Conservation (phyloP, 2,797 vertebrate species). For the Enteromius anoplus region DNA sequence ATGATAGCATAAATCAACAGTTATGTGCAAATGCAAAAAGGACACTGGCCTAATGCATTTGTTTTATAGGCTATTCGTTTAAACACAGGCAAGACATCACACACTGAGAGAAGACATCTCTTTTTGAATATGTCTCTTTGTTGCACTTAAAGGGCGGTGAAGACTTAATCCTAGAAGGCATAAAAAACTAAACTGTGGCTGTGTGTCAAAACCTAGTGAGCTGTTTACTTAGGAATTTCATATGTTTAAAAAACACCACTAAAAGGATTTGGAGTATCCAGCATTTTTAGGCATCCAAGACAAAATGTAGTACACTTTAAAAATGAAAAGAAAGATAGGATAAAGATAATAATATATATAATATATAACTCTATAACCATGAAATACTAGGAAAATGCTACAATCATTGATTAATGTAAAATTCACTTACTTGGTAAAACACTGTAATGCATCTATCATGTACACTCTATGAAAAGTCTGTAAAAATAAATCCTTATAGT, state of each 20-base stretch:
- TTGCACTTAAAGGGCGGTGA: neutral
- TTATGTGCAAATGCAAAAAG: neutral
- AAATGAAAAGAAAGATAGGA: neutral
- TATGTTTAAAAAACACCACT: neutral
- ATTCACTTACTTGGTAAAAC: neutral
- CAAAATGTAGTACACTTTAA: neutral
- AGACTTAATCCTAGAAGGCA: neutral
- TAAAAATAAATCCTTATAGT: neutral
- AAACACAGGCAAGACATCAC: conserved; percentile 2
- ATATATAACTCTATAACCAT: neutral
- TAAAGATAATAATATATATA: neutral
- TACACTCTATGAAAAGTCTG: neutral
- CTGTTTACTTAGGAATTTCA: neutral
- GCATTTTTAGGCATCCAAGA: neutral
- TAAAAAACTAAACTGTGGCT: neutral
- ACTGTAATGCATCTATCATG: neutral
- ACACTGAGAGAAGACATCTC: neutral
- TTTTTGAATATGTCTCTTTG: neutral
- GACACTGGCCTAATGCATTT: neutral
- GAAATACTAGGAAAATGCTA: neutral
- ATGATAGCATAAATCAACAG: neutral
- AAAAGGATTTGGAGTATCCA: neutral
- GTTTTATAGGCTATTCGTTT: neutral
- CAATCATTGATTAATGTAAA: neutral
- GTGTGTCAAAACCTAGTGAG: neutral